A percentile compares a stretch with the other conserved stretches of the same genome.
Evolutionary conservation across 2,888 invertebrate genomes (phyloP).

Genomic region (Cephus rjabovi): DNA sequence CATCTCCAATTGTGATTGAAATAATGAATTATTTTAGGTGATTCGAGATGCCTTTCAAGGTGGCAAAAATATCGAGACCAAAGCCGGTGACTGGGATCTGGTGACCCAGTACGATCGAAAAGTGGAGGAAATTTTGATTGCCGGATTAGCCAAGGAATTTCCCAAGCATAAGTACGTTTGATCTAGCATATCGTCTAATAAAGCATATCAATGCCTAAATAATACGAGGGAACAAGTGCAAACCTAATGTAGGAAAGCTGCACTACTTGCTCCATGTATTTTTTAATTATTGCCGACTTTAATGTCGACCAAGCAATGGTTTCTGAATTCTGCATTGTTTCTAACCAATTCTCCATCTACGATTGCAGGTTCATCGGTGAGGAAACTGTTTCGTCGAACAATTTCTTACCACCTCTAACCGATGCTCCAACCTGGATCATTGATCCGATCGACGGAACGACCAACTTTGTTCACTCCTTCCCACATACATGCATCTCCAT

Average conservation of each 20-base stretch:
- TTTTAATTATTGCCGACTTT: not conserved
- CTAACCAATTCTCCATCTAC: slow-evolving; percentile 10
- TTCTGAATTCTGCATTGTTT: not conserved
- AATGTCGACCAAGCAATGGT: not conserved
- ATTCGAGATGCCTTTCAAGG: slow-evolving; percentile 52
- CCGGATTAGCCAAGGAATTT: slow-evolving; percentile 70
- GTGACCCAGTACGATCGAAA: slow-evolving; percentile 84
- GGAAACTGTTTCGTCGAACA: slow-evolving; percentile 71
- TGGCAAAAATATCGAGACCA: slow-evolving; percentile 67
- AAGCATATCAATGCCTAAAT: not conserved
- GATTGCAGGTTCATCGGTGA: slow-evolving; percentile 82
- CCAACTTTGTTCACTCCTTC: slow-evolving; percentile 83
- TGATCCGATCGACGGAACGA: slow-evolving; percentile 90
- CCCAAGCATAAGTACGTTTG: slow-evolving; percentile 73
- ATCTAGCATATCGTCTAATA: not conserved
- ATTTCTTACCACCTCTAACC: slow-evolving; percentile 73
- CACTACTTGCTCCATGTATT: not conserved
- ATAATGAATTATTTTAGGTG: slow-evolving; percentile 34
- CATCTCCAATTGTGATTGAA: not conserved
- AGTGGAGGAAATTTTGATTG: slow-evolving; percentile 79
- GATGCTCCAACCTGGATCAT: slow-evolving; percentile 87
- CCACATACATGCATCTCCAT: slow-evolving; percentile 80
- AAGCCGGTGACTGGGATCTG: slow-evolving; percentile 78
- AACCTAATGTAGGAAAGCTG: not conserved
- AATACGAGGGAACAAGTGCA: not conserved